Evolutionary conservation across 2,888 invertebrate species (phyloP).

Genomic region (Amphipoea lucens): DNA sequence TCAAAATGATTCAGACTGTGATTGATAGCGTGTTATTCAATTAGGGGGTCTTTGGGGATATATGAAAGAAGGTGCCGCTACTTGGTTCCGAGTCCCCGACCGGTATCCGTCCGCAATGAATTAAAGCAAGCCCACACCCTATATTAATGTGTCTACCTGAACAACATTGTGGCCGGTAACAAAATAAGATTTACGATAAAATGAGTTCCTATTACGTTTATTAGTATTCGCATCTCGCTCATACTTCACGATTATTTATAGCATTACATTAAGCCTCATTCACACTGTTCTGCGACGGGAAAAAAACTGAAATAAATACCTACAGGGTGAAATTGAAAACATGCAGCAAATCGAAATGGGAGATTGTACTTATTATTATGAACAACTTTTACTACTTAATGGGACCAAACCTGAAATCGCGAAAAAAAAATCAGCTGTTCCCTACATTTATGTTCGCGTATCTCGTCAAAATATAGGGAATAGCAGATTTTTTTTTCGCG

Average conservation of each 20-base stretch:
- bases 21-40: too few species aligned
- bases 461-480: too few species aligned
- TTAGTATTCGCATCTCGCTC: constrained; percentile 32
- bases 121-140: neutral
- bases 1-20: too few species aligned
- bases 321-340: too few species aligned
- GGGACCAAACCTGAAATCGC: too few species aligned
- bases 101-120: neutral
- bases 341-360: too few species aligned
- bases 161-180: constrained; percentile 14
- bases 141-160: neutral
- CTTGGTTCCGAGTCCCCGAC: neutral
- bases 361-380: too few species aligned
- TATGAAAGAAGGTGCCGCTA: neutral
- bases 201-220: neutral
- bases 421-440: too few species aligned
- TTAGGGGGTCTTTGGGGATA: too few species aligned
- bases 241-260: constrained; percentile 26
- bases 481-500: too few species aligned
- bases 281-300: neutral
- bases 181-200: constrained; percentile 22
- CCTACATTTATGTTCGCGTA: too few species aligned
- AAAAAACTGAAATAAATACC: neutral
- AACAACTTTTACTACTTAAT: too few species aligned
- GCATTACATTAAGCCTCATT: neutral